Evolutionary conservation across 2,113 vertebrate species (phyloP).

Genomic region (Psophia crepitans): DNA sequence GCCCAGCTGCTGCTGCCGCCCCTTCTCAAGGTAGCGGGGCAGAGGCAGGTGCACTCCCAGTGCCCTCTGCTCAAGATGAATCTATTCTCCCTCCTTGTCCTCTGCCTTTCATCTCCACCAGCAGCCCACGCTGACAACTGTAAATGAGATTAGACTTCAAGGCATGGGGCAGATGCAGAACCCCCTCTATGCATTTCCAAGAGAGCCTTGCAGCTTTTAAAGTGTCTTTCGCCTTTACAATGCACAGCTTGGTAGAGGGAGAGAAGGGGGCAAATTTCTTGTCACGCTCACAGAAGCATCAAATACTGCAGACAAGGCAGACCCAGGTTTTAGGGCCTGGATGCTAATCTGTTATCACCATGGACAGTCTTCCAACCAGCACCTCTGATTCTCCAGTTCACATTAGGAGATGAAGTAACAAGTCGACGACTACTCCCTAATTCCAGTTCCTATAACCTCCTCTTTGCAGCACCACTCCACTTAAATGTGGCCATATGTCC

Average conservation of each 20-base stretch:
- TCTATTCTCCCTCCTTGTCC: constrained; percentile 49
- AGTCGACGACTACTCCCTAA: background rate
- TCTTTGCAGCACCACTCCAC: background rate
- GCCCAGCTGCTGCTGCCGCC: constrained; percentile 35
- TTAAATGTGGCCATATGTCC: background rate
- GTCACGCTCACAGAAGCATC: background rate
- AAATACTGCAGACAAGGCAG: background rate
- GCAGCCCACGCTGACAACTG: constrained; percentile 57
- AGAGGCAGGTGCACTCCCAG: constrained; percentile 68
- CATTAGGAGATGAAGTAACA: background rate
- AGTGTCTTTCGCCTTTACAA: background rate
- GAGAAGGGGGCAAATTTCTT: background rate
- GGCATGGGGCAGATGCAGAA: constrained; percentile 27
- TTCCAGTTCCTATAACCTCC: background rate
- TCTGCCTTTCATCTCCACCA: constrained; percentile 64
- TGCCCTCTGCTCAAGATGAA: constrained; percentile 67
- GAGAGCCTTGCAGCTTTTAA: constrained; percentile 21
- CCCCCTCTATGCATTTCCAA: background rate
- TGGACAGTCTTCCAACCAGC: background rate
- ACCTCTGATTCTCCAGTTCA: background rate
- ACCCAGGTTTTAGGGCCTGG: background rate
- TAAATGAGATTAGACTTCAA: constrained; percentile 71
- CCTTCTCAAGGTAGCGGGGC: constrained; percentile 32
- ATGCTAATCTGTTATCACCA: background rate
- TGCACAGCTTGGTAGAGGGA: background rate